A percentile compares a stretch with the other conserved stretches of the same genome.
These are phyloP conservation scores for Lates japonicus DNA, from an alignment of 2,797 vertebrate species.

Conservation along the genomic window DNA sequence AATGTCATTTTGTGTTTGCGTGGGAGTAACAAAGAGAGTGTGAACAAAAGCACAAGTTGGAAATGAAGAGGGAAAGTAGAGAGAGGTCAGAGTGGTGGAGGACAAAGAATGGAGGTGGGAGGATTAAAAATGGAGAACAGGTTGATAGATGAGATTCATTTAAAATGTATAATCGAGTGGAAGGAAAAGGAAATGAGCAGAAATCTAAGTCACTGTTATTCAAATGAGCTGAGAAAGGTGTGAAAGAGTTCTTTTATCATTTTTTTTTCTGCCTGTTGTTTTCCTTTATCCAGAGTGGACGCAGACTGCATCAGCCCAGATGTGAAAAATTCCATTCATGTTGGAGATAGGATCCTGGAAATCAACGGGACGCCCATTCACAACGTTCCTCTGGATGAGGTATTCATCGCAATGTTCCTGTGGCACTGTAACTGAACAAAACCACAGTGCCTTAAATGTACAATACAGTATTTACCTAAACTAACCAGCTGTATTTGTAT, in stretches of 20 bases:
- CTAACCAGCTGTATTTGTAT: neutral
- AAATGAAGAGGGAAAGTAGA: neutral
- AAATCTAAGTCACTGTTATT: slow-evolving; percentile 35
- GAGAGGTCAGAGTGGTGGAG: slow-evolving; percentile 1
- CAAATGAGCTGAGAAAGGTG: slow-evolving; percentile 36
- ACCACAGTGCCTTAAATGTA: neutral
- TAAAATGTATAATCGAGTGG: slow-evolving; percentile 34
- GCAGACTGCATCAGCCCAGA: slow-evolving; percentile 95
- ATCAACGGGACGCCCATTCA: slow-evolving; percentile 97
- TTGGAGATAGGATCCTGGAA: slow-evolving; percentile 96
- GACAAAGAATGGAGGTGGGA: slow-evolving; percentile 21
- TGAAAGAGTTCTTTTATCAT: neutral
- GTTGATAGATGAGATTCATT: slow-evolving; percentile 54
- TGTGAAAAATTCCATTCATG: slow-evolving; percentile 96
- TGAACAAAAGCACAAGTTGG: neutral
- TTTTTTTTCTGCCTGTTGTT: slow-evolving; percentile 21
- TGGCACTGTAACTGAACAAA: slow-evolving; percentile 3
- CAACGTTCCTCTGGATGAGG: slow-evolving; percentile 96
- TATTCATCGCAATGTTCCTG: slow-evolving; percentile 62
- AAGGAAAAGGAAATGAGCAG: slow-evolving; percentile 36
- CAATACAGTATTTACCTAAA: too few species aligned
- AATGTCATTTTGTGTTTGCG: neutral
- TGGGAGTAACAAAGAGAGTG: neutral
- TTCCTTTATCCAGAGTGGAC: slow-evolving; percentile 87
- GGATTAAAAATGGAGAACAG: slow-evolving; percentile 15